Base-by-base conservation (phyloP, 1,140 invertebrate species). In the Drosophila punjabiensis region DNA sequence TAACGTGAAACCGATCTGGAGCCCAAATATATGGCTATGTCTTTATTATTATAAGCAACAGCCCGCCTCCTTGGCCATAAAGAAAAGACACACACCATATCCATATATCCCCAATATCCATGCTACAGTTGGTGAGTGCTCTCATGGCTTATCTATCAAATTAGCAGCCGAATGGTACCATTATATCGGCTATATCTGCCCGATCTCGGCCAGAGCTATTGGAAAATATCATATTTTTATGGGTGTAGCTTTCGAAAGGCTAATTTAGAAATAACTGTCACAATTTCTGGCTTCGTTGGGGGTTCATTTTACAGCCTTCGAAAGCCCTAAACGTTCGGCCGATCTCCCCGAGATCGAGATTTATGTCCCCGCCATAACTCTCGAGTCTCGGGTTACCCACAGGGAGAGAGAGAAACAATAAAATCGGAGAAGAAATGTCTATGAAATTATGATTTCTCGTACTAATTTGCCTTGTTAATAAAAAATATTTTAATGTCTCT, bases 251-350 rank as follows among this genome's bases (percentile, higher is more conserved):
- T 89, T 89, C 86, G 76, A 84, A 87, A 88, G 53, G 73, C 65
- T 79, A 89, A 90, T 90, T 90, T 89, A 76, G 76, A 86, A 91
- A 89, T 89, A 90, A 89, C 79, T 82, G 86, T 91, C 82, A 86
- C 63, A 82, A 67, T 69, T 80, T 85, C 43, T 69, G 45, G 30
- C 84, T 76, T 65, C 86, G 60, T 80, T 85, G 85, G 84, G 78
- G 85, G 81, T 89, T 85, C 30, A 81, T 85, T 88, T 89, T 73
- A 89, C 74, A 69, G 71, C 52, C 69, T 50, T 76, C 65, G 70
- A 76, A 66, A 66, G 68, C 64, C 43, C 67, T 76, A 82, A 87
- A 71, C 66, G 78, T 41, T 43, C 13, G n/a, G 1, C 0, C 50
- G n/a, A 52, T 39, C 43, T 43, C 30, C n/a, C 33, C 28, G 53